A percentile compares a stretch with the other conserved stretches of the same genome.
phyloP scores from a whole-genome alignment of 2,888 invertebrate species.

The Tenthredo distinguenda region DNA sequence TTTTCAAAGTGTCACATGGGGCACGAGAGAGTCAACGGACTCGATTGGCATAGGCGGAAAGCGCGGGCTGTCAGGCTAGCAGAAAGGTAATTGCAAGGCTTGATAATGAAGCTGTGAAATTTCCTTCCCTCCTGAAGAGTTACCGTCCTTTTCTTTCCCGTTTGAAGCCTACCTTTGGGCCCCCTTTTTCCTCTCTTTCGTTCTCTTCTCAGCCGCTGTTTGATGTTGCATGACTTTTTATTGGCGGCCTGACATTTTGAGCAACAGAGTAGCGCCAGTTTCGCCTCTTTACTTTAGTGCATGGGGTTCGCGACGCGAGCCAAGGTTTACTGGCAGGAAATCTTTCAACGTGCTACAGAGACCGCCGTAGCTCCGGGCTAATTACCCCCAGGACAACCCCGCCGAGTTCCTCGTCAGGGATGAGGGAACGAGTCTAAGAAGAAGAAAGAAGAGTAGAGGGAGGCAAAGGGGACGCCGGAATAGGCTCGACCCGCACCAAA shows the following conservation, averaged over 20 bases:
- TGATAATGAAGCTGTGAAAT: constrained; percentile 70
- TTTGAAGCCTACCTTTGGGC: not conserved
- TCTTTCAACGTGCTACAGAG: constrained; percentile 61
- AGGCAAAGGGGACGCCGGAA: constrained; percentile 44
- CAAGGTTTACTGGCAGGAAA: constrained; percentile 61
- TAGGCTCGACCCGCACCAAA: constrained; percentile 50
- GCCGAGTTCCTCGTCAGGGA: constrained; percentile 44
- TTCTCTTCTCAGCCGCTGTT: constrained; percentile 66
- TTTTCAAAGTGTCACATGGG: constrained; percentile 50
- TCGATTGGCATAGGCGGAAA: constrained; percentile 20
- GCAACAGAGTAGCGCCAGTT: constrained; percentile 65
- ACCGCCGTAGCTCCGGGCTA: constrained; percentile 63
- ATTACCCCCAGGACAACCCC: constrained; percentile 67
- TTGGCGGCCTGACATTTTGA: constrained; percentile 80
- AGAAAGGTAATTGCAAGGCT: constrained; percentile 65
- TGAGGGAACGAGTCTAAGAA: constrained; percentile 55
- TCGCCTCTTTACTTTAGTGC: not conserved
- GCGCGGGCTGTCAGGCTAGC: constrained; percentile 8
- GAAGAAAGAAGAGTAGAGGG: constrained; percentile 38
- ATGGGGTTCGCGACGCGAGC: constrained; percentile 53
- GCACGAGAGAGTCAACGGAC: constrained; percentile 54
- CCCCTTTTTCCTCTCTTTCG: constrained; percentile 50
- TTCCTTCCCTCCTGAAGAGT: constrained; percentile 56
- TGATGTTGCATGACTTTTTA: constrained; percentile 80
- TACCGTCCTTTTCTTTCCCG: not conserved